phyloP scores from a whole-genome alignment of 1,140 invertebrate species.

The Fopius arisanus region DNA sequence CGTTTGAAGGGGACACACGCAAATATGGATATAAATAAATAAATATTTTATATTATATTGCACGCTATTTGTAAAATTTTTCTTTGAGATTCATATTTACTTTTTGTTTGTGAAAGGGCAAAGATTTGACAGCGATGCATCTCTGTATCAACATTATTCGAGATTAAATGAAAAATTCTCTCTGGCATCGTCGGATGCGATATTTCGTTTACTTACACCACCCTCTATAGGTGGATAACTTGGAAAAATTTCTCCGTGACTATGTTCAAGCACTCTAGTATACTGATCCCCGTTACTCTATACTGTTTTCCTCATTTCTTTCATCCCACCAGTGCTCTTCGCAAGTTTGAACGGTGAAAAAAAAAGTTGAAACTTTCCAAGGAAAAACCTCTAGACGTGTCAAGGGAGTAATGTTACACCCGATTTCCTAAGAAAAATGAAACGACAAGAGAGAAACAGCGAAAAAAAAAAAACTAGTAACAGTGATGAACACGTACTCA shows the following conservation, averaged over 20 bases:
- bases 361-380: not conserved
- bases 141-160: not conserved
- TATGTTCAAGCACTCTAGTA: not conserved
- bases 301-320: not conserved
- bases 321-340: not conserved
- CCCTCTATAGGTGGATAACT: not conserved
- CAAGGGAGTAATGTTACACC: constrained; percentile 11
- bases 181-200: not conserved
- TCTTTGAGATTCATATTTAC: not conserved
- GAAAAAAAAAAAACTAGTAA: not conserved
- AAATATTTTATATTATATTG: no score
- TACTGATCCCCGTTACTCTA: constrained; percentile 4
- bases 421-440: not conserved
- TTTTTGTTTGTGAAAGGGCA: not conserved
- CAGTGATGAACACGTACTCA: not conserved
- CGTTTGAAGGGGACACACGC: no score
- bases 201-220: not conserved
- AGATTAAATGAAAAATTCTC: not conserved
- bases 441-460: not conserved
- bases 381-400: not conserved
- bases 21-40: no score
- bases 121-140: not conserved
- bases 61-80: no score
- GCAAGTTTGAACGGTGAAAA: not conserved
- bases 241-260: not conserved